Evolutionary conservation across 53 echinoderm and acorn worm species (phyloP).

Genomic region (Henricia sp.): DNA sequence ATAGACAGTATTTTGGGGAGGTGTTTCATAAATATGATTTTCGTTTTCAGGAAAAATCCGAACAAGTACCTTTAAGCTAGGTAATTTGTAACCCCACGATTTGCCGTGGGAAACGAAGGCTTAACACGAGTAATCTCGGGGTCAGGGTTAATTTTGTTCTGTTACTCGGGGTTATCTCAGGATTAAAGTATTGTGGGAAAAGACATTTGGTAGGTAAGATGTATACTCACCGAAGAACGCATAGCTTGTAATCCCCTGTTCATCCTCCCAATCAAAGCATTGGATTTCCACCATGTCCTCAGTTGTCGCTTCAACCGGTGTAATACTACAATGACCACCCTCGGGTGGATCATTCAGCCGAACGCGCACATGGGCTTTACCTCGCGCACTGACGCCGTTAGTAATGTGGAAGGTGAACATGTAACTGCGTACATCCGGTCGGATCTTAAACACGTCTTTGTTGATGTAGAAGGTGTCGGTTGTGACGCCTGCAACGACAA

Average conservation of each 20-base stretch:
- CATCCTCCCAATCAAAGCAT: constrained; percentile 45
- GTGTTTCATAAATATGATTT: too few species aligned
- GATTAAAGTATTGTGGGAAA: too few species aligned
- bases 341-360: constrained; percentile 38
- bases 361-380: constrained; percentile 39
- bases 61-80: too few species aligned
- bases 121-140: too few species aligned
- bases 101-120: too few species aligned
- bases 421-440: background rate
- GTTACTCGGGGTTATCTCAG: too few species aligned
- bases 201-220: too few species aligned
- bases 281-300: background rate
- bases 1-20: too few species aligned
- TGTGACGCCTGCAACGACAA: background rate
- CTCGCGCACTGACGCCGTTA: background rate
- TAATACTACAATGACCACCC: constrained; percentile 40
- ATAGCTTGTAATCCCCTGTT: constrained; percentile 32
- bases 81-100: too few species aligned
- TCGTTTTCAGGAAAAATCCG: too few species aligned
- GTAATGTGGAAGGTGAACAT: constrained; percentile 23
- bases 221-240: constrained; percentile 61
- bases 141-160: too few species aligned
- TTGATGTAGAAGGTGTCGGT: constrained; percentile 23
- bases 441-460: constrained; percentile 41
- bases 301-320: background rate